Evolutionary conservation across 1,140 invertebrate species (phyloP).

Genomic region (Ceratina australensis): DNA sequence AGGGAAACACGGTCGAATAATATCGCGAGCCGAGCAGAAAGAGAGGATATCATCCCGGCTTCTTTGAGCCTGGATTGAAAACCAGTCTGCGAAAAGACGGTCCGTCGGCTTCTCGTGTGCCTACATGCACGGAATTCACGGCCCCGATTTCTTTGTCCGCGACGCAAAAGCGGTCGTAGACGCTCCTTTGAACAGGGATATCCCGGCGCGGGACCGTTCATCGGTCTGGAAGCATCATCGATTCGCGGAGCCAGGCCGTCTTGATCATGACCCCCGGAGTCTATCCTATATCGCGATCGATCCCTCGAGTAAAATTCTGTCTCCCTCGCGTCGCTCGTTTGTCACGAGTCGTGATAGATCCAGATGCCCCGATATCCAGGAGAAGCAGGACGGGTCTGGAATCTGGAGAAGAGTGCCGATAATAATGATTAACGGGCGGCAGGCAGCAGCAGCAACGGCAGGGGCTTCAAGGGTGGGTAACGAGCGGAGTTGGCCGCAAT

Average conservation of each 20-base stretch:
- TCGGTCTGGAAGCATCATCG: conserved; percentile 1
- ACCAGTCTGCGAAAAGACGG: background rate
- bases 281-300: no score
- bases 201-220: background rate
- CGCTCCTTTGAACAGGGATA: background rate
- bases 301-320: no score
- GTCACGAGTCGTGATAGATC: conserved; percentile 7
- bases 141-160: conserved; percentile 2
- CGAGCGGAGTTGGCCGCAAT: conserved; percentile 50
- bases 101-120: no score
- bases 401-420: conserved; percentile 66
- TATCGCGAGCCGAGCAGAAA: background rate
- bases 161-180: background rate
- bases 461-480: conserved; percentile 1
- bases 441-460: conserved; percentile 19
- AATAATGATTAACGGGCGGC: conserved; percentile 74
- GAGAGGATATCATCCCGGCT: background rate
- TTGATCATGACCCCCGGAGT: no score
- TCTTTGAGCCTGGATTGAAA: background rate
- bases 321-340: conserved; percentile 14
- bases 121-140: background rate
- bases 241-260: no score
- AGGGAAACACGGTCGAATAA: background rate
- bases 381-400: conserved; percentile 39
- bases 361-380: no score